phyloP scores from a whole-genome alignment of 2,797 vertebrate species.

The Bradypodion ventrale region DNA sequence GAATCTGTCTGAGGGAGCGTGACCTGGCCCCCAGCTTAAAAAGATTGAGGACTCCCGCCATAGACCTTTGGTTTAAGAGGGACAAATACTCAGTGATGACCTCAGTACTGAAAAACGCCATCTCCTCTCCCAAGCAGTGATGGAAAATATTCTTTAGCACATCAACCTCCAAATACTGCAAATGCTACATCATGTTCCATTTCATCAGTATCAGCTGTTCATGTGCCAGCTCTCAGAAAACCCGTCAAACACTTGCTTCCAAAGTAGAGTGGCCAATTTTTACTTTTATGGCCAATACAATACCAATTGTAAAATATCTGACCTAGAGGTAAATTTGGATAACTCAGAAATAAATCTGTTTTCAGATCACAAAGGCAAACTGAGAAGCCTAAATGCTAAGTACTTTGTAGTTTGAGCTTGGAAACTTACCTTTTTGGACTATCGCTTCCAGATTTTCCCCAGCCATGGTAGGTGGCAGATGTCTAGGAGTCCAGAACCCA shows the following conservation, averaged over 20 bases:
- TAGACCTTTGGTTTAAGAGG: not conserved
- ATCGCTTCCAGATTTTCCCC: no score
- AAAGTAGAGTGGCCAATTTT: not conserved
- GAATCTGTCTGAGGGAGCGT: no score
- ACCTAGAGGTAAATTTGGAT: not conserved
- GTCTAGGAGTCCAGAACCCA: no score
- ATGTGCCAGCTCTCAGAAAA: not conserved
- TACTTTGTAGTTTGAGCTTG: not conserved
- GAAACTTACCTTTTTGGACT: no score
- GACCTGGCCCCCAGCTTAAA: no score
- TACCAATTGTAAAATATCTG: not conserved
- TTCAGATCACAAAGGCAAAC: not conserved
- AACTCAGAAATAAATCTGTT: not conserved
- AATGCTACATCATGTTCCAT: not conserved
- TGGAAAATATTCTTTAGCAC: not conserved
- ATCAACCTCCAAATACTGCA: not conserved
- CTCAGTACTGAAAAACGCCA: not conserved
- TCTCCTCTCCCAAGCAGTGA: not conserved
- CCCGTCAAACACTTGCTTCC: not conserved
- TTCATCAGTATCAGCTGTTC: not conserved
- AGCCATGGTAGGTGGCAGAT: no score
- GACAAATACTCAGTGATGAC: not conserved
- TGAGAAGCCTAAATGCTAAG: not conserved
- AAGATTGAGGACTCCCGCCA: no score
- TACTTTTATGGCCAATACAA: not conserved